phyloP scores from a whole-genome alignment of 30 jellyfish, hydroid and myxozoan genomes.

The Cassiopea andromeda region DNA sequence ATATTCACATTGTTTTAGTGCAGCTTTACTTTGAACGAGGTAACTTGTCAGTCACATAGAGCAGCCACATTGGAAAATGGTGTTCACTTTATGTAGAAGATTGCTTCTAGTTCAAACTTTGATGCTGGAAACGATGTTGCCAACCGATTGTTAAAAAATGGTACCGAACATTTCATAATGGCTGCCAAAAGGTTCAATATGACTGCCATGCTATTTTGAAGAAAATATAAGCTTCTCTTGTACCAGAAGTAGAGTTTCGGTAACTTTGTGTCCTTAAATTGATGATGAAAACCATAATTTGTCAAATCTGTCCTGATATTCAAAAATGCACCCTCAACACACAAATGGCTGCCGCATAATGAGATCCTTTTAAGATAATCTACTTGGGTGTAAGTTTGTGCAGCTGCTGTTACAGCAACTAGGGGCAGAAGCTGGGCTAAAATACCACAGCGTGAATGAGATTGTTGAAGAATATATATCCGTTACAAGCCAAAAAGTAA shows the following conservation, averaged over 20 bases:
- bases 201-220: neutral
- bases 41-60: neutral
- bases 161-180: neutral
- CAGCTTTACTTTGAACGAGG: no score
- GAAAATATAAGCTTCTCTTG: neutral
- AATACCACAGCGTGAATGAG: neutral
- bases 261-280: no score
- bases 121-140: neutral
- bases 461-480: neutral
- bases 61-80: neutral
- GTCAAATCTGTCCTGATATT: no score
- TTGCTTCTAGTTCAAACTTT: neutral
- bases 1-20: no score
- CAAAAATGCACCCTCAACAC: no score
- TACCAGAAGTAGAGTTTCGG: no score
- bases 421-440: neutral
- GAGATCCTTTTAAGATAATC: no score
- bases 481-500: neutral
- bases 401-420: neutral
- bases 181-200: neutral
- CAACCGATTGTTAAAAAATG: neutral
- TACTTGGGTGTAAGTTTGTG: no score
- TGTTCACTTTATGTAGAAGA: neutral
- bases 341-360: no score
- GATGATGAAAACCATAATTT: no score